Percentiles rank a stretch among this genome's conserved stretches.
Conservation (phyloP, 2,797 vertebrate genomes). For the Coendou prehensilis region DNA sequence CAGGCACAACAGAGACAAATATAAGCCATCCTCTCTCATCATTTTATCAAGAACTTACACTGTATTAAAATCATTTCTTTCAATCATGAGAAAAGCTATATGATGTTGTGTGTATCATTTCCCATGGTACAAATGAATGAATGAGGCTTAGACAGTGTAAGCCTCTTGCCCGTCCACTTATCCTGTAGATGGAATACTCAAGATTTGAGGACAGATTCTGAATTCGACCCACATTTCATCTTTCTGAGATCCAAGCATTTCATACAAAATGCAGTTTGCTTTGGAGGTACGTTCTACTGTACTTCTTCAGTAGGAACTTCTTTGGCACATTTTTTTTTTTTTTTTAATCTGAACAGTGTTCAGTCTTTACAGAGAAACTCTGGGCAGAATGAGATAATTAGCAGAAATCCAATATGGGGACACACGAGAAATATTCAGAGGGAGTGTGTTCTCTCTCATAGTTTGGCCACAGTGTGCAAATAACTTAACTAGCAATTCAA, state of each 20-base stretch:
- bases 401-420: conserved; percentile 11
- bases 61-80: not conserved
- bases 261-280: not conserved
- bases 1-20: not conserved
- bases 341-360: not conserved
- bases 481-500: conserved; percentile 61
- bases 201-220: not conserved
- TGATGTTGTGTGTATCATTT: not conserved
- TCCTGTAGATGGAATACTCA: not conserved
- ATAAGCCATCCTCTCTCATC: not conserved
- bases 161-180: not conserved
- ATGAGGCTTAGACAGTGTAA: not conserved
- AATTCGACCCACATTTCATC: not conserved
- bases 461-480: conserved; percentile 59
- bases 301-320: not conserved
- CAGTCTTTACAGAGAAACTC: not conserved
- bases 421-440: not conserved
- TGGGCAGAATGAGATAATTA: not conserved
- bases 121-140: not conserved
- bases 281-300: not conserved
- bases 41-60: not conserved
- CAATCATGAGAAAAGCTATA: not conserved
- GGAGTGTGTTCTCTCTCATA: not conserved
- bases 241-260: not conserved
- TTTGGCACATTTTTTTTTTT: not conserved